phyloP scores from a whole-genome alignment of 1,140 invertebrate species.

The Batillaria attramentaria region DNA sequence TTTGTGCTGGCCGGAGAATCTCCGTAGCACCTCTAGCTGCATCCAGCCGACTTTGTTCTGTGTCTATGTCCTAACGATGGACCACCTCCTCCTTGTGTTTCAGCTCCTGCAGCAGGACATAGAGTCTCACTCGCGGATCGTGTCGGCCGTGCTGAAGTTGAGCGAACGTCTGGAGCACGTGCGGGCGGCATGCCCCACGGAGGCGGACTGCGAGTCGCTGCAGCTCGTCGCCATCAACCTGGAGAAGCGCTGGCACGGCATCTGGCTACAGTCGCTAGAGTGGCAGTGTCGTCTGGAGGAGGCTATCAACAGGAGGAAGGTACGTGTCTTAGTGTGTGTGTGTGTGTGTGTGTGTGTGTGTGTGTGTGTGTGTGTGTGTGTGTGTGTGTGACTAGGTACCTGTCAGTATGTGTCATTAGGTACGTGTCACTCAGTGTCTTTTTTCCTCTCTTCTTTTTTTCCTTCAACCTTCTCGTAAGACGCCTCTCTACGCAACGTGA shows the following conservation, averaged over 20 bases:
- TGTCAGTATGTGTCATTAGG: background rate
- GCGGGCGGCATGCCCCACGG: conserved; percentile 48
- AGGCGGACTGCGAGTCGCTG: conserved; percentile 56
- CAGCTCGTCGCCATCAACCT: conserved; percentile 75
- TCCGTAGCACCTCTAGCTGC: no score
- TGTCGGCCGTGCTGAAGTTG: conserved; percentile 83
- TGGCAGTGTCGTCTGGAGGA: conserved; percentile 88
- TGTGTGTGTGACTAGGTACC: background rate
- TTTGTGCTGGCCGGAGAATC: no score
- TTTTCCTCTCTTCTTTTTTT: no score
- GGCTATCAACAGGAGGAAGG: conserved; percentile 66
- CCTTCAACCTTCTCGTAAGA: no score
- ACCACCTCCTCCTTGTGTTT: no score
- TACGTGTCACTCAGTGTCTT: background rate
- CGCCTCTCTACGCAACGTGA: no score
- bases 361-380: conserved; percentile 13
- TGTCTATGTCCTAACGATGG: background rate
- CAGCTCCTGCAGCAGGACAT: conserved; percentile 89
- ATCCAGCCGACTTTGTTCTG: background rate
- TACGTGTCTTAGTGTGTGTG: conserved; percentile 37
- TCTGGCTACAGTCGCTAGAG: conserved; percentile 89
- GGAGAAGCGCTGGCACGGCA: conserved; percentile 88
- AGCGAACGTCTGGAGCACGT: conserved; percentile 75
- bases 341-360: background rate
- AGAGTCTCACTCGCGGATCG: conserved; percentile 86